Base-by-base conservation (phyloP, 2,888 invertebrate genomes). In the Cryptus viduatorius region DNA sequence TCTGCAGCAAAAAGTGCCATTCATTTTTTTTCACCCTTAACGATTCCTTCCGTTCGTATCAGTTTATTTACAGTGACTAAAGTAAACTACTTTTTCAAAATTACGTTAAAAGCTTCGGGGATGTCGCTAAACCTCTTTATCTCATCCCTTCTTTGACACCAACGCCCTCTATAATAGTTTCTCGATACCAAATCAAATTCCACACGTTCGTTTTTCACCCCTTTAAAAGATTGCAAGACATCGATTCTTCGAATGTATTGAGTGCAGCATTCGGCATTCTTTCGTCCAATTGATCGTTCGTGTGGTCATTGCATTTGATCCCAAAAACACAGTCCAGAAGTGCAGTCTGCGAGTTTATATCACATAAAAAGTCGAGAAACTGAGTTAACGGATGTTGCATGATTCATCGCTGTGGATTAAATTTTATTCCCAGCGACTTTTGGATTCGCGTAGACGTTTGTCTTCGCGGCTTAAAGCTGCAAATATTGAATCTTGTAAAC, bases 401-500 rank as follows among this genome's bases (percentile, higher is more conserved):
- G 75, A 68, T 79, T 83, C 67, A 46, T 79, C 79, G 46, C 37
- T 65, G 3, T 29, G n/a, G 29, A 14, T 37, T 42, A 50, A 79
- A 75, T n/a, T 68, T 64, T 71, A 56, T 59, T 65, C 75, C 10
- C 19, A 19, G 4, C 48, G 53, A 61, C 67, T 50, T 56, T n/a
- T 14, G 1, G 24, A 24, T 24, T 24, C 24, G 3, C 24, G 46
- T 48, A 29, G 31, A 24, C 64, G 67, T 77, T 83, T 59, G 65
- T 72, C 72, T 50, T 37, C 75, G 19, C 77, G 72, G 48, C 72
- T 83, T 72, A 67, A 67, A 69, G 67, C 48, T 24, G 75, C 79
- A 83, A 83, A 80, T 83, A 83, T 83, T 83, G 76, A 50, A 83
- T 65, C 37, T 42, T 48, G 76, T 48, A 46, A 50, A 82, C 61